Evolutionary conservation across 2,797 vertebrate species (phyloP), one percentile per base, ranked within the genome.

Genomic region (Schizopygopsis malacanthus): DNA sequence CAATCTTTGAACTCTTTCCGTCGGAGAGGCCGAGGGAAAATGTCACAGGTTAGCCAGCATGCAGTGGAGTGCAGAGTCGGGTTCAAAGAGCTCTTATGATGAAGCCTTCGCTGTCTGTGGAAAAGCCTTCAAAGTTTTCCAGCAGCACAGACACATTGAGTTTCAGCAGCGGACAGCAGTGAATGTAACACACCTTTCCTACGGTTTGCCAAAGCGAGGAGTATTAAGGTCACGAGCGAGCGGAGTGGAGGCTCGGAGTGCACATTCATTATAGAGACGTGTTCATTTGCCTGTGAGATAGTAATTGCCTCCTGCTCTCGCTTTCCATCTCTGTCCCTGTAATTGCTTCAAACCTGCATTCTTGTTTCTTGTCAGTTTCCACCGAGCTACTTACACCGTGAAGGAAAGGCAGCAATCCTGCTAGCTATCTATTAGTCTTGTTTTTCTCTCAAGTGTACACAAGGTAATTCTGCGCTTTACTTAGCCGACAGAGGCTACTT

Each of bases 261-360:
- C 52, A 61, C 37, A 33, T 85, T 85, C 67, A 63, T 83, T 85
- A 81, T 22, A 37, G 77, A 85, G 71, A 78, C 41, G 79, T 85
- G n/a, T 70, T 83, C 63, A 41, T 81, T 85, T 73, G 78, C 72
- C 72, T 88, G 72, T 54, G 83, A 81, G 83, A 72, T 71, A 37
- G 80, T 86, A 88, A 85, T 72, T 81, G 72, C 50, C 82, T 85
- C 85, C 18, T 82, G 84, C 75, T 78, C 22, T 41, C 4, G 12
- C 59, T 67, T 52, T 81, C 81, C 63, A 16, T 83, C 81, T 70
- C 61, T 47, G 45, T 85, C 72, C 70, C 80, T 70, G 81, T 86
- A 88, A 88, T 86, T 86, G 87, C 56, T 79, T 50, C 73, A 81
- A 50, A 81, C 45, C 79, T 70, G 61, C 81, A 59, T 61, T 69